A percentile compares a stretch with the other conserved stretches of the same genome.
Evolutionary conservation across 2,797 vertebrate species (phyloP).

Genomic region (Danionella dracula): DNA sequence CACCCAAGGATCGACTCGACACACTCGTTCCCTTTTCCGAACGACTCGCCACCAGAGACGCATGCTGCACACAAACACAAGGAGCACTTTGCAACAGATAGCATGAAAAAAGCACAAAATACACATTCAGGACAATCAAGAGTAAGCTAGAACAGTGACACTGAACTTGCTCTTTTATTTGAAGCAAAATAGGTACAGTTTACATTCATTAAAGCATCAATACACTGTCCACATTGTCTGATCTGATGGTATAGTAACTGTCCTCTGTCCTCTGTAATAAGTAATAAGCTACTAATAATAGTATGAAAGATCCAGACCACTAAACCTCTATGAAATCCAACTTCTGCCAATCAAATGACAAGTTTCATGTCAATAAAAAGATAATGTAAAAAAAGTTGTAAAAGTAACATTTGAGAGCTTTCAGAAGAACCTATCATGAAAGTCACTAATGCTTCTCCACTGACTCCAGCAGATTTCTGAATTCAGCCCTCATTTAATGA

Average conservation of each 20-base stretch:
- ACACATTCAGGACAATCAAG: not conserved
- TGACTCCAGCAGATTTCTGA: not conserved
- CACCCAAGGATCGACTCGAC: conserved; percentile 78
- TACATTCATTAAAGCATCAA: too few relatives aligned
- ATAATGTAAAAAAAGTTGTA: not conserved
- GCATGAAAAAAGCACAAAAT: not conserved
- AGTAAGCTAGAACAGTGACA: too few relatives aligned
- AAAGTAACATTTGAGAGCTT: not conserved
- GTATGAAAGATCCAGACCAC: too few relatives aligned
- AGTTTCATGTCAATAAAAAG: not conserved
- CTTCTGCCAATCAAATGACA: not conserved
- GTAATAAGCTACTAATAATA: not conserved
- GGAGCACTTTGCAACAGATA: not conserved
- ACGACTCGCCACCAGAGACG: conserved; percentile 77
- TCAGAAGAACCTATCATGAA: not conserved
- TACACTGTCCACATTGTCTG: too few relatives aligned
- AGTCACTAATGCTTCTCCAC: not conserved
- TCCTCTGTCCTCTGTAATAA: not conserved
- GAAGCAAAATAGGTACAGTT: not conserved
- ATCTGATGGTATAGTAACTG: too few relatives aligned
- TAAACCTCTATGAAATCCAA: too few relatives aligned
- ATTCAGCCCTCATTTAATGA: not conserved
- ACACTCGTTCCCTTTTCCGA: conserved; percentile 82
- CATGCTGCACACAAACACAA: conserved; percentile 58
- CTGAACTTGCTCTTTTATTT: too few relatives aligned